These are phyloP conservation scores for Phymatocera aterrima DNA, from an alignment of 2,888 invertebrate species.

Conservation along the genomic window DNA sequence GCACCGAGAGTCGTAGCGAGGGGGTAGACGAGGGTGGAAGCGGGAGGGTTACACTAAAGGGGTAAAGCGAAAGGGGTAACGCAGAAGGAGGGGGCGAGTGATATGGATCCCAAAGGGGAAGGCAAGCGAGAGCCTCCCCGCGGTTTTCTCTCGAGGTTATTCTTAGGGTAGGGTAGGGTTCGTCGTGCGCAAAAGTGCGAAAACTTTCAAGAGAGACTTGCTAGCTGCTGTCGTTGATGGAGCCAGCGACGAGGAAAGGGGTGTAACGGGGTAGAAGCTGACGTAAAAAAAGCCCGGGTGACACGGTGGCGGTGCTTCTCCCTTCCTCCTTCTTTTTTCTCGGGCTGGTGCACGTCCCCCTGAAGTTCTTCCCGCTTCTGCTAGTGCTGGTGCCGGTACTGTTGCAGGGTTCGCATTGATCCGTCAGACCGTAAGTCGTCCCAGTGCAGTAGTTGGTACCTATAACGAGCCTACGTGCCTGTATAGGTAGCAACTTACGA, in stretches of 20 bases:
- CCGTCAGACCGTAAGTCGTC: constrained; percentile 7
- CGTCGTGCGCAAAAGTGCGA: constrained; percentile 67
- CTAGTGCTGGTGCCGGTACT: no score
- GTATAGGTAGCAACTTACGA: no score
- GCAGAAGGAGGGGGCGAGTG: constrained; percentile 41
- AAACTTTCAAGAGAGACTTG: constrained; percentile 56
- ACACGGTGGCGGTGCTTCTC: constrained; percentile 54
- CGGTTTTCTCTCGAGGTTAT: constrained; percentile 59
- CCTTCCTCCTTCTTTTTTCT: no score
- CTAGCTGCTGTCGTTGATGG: constrained; percentile 39
- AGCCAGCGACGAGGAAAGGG: constrained; percentile 49
- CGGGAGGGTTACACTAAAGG: constrained; percentile 37
- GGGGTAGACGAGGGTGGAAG: constrained; percentile 17
- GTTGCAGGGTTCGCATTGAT: constrained; percentile 33
- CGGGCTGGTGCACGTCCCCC: constrained; percentile 73
- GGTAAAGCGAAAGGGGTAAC: constrained; percentile 25
- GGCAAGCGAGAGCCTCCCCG: constrained; percentile 51
- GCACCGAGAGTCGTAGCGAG: constrained; percentile 6
- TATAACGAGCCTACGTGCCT: background rate
- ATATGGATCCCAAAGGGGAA: constrained; percentile 61
- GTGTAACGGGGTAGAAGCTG: constrained; percentile 52
- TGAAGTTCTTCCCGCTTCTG: constrained; percentile 27
- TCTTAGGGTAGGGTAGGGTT: constrained; percentile 68
- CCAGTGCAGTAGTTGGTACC: background rate
- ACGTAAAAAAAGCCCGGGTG: constrained; percentile 55